phyloP scores from a whole-genome alignment of 2,888 invertebrate species.

The Aleiodes alternator region DNA sequence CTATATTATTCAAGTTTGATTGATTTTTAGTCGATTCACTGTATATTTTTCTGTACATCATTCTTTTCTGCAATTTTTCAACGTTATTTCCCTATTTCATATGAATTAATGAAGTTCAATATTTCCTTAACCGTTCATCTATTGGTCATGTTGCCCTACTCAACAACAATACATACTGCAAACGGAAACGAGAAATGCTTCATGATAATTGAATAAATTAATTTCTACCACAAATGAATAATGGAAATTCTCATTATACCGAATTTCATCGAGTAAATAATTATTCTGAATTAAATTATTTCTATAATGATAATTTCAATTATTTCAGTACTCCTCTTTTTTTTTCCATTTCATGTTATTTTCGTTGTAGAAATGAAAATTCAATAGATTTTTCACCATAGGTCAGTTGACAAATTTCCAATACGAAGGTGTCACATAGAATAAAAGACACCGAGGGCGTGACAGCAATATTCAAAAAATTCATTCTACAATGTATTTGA shows the following conservation, averaged over 20 bases:
- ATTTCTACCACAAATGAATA: no score
- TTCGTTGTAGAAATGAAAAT: background rate
- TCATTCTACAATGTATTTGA: slow-evolving; percentile 18
- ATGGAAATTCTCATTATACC: no score
- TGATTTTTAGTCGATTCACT: no score
- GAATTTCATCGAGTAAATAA: slow-evolving; percentile 16
- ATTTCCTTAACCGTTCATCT: no score
- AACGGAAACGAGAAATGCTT: background rate
- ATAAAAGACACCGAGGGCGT: background rate
- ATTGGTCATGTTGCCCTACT: no score
- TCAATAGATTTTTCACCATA: background rate
- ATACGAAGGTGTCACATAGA: background rate
- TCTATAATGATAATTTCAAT: background rate
- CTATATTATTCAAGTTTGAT: no score
- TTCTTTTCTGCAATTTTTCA: no score
- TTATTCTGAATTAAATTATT: slow-evolving; percentile 11
- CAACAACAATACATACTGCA: background rate
- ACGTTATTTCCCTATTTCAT: no score
- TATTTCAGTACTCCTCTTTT: background rate
- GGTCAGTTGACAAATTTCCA: slow-evolving; percentile 1
- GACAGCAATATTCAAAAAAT: slow-evolving; percentile 23
- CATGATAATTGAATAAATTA: background rate
- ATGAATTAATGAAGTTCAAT: no score
- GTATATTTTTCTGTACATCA: no score
- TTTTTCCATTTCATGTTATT: background rate